A percentile compares a stretch with the other conserved stretches of the same genome.
These are phyloP conservation scores for Drosophila colorata DNA, from an alignment of 2,888 invertebrate species.

Conservation along the genomic window DNA sequence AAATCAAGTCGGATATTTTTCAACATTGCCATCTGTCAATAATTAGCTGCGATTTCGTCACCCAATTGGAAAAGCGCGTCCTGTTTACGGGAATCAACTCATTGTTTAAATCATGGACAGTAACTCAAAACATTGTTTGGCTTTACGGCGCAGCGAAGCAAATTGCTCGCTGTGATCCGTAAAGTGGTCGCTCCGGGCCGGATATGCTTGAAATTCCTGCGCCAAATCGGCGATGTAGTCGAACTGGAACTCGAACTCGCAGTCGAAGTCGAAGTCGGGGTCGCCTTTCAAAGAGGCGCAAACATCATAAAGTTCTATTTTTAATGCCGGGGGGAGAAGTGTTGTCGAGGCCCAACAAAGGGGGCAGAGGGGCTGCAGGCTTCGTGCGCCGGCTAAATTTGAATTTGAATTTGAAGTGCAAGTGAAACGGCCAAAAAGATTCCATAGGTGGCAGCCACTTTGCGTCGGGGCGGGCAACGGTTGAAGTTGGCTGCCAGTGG, in stretches of 20 bases:
- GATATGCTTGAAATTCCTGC: conserved; percentile 72
- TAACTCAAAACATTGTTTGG: conserved; percentile 56
- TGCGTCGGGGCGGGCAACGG: conserved; percentile 32
- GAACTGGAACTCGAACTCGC: background rate
- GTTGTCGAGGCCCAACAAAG: conserved; percentile 29
- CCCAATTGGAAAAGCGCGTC: conserved; percentile 59
- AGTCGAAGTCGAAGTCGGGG: conserved; percentile 31
- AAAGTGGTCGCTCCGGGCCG: conserved; percentile 64
- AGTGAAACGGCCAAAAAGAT: conserved; percentile 55
- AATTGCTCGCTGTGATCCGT: conserved; percentile 12
- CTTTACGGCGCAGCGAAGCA: conserved; percentile 1
- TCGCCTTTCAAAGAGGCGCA: conserved; percentile 61
- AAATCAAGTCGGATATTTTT: background rate
- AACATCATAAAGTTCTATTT: conserved; percentile 79
- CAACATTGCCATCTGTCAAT: background rate
- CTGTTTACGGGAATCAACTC: conserved; percentile 66
- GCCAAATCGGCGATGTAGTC: conserved; percentile 17
- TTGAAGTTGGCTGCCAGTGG: conserved; percentile 31
- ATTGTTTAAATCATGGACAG: conserved; percentile 38
- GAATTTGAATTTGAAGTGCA: conserved; percentile 68
- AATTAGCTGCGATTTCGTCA: conserved; percentile 39
- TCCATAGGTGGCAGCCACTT: conserved; percentile 76
- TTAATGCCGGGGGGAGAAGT: conserved; percentile 64
- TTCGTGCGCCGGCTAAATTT: conserved; percentile 44
- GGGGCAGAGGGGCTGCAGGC: conserved; percentile 13